Conservation (phyloP, 2,113 vertebrate species). For the Arothron firmamentum region DNA sequence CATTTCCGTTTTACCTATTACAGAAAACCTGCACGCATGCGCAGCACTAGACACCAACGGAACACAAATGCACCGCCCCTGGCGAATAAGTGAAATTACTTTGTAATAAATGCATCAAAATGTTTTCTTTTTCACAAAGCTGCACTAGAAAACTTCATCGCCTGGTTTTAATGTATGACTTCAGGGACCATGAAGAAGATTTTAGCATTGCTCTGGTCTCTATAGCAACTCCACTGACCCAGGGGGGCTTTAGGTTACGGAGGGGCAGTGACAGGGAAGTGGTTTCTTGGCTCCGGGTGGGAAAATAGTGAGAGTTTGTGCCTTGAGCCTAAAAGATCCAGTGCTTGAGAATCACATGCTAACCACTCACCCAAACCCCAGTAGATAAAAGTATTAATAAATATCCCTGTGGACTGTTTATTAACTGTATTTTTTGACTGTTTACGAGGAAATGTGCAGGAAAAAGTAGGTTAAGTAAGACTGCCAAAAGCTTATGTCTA, state of each 20-base stretch:
- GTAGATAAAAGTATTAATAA: constrained; percentile 18
- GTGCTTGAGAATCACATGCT: constrained; percentile 49
- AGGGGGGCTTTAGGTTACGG: constrained; percentile 39
- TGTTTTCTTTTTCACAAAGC: not conserved
- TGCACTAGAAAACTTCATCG: constrained; percentile 13
- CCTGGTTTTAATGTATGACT: constrained; percentile 23
- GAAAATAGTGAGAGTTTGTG: constrained; percentile 28
- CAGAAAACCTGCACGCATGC: not conserved
- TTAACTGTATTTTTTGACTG: too few species aligned
- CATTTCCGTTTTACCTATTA: constrained; percentile 26
- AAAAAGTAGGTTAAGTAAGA: constrained; percentile 49
- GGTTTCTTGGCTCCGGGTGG: constrained; percentile 46
- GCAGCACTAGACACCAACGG: too few species aligned
- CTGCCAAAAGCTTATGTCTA: constrained; percentile 50
- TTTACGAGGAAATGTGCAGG: constrained; percentile 16
- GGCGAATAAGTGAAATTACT: not conserved
- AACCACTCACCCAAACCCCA: constrained; percentile 36
- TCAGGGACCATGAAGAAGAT: constrained; percentile 3
- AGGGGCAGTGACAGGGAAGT: constrained; percentile 37
- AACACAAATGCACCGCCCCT: too few species aligned
- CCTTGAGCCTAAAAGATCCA: constrained; percentile 33
- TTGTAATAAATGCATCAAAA: too few species aligned
- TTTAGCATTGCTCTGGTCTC: constrained; percentile 36
- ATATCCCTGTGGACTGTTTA: too few species aligned
- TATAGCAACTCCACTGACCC: constrained; percentile 51